phyloP scores from a whole-genome alignment of 2,888 invertebrate genomes.

The Neria commutata region DNA sequence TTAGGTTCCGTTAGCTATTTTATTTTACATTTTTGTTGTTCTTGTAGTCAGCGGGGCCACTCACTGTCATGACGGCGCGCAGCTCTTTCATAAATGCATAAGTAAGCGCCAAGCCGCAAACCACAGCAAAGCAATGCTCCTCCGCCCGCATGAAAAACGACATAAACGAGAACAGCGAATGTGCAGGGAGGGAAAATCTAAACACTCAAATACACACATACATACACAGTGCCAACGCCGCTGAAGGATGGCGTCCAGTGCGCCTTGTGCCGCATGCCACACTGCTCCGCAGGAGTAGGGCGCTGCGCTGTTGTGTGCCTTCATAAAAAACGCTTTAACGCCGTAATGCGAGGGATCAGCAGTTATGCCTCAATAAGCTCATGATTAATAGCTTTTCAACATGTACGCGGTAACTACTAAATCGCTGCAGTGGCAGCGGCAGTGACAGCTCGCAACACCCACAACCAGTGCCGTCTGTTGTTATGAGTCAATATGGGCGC shows the following conservation, averaged over 20 bases:
- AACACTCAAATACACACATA: too few species aligned
- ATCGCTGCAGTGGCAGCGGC: too few species aligned
- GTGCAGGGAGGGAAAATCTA: constrained; percentile 1
- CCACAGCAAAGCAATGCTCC: constrained; percentile 7
- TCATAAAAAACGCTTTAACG: constrained; percentile 15
- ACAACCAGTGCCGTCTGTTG: neutral
- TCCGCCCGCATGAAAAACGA: neutral
- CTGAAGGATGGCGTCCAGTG: neutral
- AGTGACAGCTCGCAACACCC: neutral
- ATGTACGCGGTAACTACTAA: constrained; percentile 18
- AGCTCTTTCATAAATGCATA: too few species aligned
- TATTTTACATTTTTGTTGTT: too few species aligned
- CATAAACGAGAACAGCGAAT: neutral
- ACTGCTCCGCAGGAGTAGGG: neutral
- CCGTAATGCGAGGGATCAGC: constrained; percentile 36
- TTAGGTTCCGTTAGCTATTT: too few species aligned
- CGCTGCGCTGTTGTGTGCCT: neutral
- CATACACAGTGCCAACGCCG: neutral
- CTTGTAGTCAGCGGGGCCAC: too few species aligned
- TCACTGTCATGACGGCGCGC: too few species aligned
- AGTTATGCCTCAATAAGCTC: constrained; percentile 58
- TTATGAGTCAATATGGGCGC: too few species aligned
- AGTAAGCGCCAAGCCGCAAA: neutral
- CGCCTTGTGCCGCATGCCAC: neutral
- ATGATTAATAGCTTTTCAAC: constrained; percentile 51